These are phyloP conservation scores for Drosophila nigricruria DNA, from an alignment of 2,888 invertebrate genomes.

Conservation along the genomic window DNA sequence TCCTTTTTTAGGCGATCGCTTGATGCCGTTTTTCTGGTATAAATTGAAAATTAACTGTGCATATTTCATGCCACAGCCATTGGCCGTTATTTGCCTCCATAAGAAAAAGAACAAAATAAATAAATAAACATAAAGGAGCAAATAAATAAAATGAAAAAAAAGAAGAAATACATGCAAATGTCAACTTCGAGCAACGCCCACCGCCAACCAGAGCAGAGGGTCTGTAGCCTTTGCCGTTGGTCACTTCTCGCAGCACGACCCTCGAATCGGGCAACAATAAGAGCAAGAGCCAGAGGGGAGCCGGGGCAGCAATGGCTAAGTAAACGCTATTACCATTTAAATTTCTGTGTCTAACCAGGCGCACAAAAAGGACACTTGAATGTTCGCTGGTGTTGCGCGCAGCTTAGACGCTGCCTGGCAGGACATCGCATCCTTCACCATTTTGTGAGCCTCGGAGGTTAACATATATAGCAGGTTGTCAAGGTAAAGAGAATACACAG, in stretches of 20 bases:
- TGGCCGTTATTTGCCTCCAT: conserved; percentile 48
- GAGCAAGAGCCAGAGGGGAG: background rate
- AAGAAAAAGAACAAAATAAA: background rate
- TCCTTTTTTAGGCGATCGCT: conserved; percentile 24
- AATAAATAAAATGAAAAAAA: conserved; percentile 3
- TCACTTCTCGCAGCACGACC: conserved; percentile 34
- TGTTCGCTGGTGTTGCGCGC: conserved; percentile 31
- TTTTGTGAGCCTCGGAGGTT: background rate
- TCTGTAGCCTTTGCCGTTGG: conserved; percentile 32
- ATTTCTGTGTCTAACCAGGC: conserved; percentile 73
- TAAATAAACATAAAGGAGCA: background rate
- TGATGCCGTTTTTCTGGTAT: conserved; percentile 27
- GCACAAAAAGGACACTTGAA: conserved; percentile 62
- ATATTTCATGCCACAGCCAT: conserved; percentile 64
- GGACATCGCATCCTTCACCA: conserved; percentile 50
- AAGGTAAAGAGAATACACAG: background rate
- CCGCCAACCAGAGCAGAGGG: conserved; percentile 21
- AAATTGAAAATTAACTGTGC: conserved; percentile 72
- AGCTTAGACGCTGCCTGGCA: conserved; percentile 44
- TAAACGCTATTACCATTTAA: conserved; percentile 72
- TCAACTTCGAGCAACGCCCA: conserved; percentile 35
- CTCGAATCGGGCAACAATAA: conserved; percentile 52
- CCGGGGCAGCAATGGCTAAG: conserved; percentile 58
- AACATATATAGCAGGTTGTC: background rate
- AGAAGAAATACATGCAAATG: conserved; percentile 20